Evolutionary conservation across 1,140 invertebrate genomes (phyloP).

Genomic region (Eueides isabella): DNA sequence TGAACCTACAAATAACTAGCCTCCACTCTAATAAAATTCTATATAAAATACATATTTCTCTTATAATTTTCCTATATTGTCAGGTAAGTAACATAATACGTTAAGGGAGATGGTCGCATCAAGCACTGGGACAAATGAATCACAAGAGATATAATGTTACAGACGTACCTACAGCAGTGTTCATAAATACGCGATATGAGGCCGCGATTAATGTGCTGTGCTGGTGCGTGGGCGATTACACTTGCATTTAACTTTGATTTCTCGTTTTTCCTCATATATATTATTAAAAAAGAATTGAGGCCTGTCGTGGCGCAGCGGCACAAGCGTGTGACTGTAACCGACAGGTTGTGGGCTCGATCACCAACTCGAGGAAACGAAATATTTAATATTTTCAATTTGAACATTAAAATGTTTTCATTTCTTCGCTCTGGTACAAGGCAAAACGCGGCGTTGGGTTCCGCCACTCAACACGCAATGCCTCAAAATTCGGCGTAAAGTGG

Average conservation of each 20-base stretch:
- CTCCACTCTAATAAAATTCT: not conserved
- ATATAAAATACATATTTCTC: not conserved
- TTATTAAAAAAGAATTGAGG: too few relatives aligned
- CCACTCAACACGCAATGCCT: too few relatives aligned
- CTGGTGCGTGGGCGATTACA: conserved; percentile 25
- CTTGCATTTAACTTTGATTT: conserved; percentile 12
- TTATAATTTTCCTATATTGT: conserved; percentile 6
- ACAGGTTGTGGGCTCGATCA: too few relatives aligned
- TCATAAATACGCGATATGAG: conserved; percentile 75
- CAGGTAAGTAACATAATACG: conserved; percentile 19
- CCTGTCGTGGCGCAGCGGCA: too few relatives aligned
- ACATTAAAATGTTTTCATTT: too few relatives aligned
- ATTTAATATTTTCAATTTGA: too few relatives aligned
- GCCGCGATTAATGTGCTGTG: conserved; percentile 65
- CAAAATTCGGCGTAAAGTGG: too few relatives aligned
- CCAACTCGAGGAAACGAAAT: too few relatives aligned
- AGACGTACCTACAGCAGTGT: conserved; percentile 49
- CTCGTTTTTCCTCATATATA: too few relatives aligned
- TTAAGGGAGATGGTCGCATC: conserved; percentile 36
- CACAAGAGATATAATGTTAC: conserved; percentile 67
- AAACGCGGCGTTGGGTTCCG: too few relatives aligned
- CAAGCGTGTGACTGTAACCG: too few relatives aligned
- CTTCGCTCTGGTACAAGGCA: too few relatives aligned
- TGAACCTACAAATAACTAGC: not conserved
- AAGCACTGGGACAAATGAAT: conserved; percentile 56